phyloP scores from a whole-genome alignment of 2,113 vertebrate genomes.

The Aythya baeri region DNA sequence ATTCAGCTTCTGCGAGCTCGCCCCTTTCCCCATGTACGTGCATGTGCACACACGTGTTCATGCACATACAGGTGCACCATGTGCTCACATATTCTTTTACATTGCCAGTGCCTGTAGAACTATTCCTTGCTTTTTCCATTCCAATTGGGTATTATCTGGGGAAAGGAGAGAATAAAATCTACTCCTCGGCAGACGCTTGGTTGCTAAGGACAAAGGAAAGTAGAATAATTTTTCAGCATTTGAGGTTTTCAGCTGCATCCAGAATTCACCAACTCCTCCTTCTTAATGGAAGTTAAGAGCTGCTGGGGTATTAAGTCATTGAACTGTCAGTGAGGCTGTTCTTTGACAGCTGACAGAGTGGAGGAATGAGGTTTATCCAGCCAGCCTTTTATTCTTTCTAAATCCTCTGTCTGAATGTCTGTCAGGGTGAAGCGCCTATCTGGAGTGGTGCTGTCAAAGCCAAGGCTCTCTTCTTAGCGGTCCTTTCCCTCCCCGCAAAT shows the following conservation, averaged over 20 bases:
- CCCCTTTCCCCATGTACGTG: background rate
- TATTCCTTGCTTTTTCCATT: background rate
- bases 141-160: background rate
- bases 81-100: fast-evolving
- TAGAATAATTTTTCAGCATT: slow-evolving; percentile 33
- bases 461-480: slow-evolving; percentile 60
- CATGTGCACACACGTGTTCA: fast-evolving
- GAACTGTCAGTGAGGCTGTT: slow-evolving; percentile 59
- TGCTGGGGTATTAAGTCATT: slow-evolving; percentile 57
- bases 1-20: background rate
- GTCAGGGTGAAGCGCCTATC: slow-evolving; percentile 50
- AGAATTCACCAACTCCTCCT: slow-evolving; percentile 42
- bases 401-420: slow-evolving; percentile 60
- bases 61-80: fast-evolving
- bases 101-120: background rate
- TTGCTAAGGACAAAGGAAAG: slow-evolving; percentile 35
- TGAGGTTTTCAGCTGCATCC: slow-evolving; percentile 43
- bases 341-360: slow-evolving; percentile 69
- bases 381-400: slow-evolving; percentile 69
- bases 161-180: slow-evolving; percentile 2
- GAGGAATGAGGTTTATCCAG: slow-evolving; percentile 66
- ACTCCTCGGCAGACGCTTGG: background rate
- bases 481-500: background rate
- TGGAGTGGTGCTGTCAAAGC: slow-evolving; percentile 69
- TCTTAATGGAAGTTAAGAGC: slow-evolving; percentile 55